Base-by-base conservation (phyloP, 64 coral and sea anemone genomes). In the Orbicella faveolata region DNA sequence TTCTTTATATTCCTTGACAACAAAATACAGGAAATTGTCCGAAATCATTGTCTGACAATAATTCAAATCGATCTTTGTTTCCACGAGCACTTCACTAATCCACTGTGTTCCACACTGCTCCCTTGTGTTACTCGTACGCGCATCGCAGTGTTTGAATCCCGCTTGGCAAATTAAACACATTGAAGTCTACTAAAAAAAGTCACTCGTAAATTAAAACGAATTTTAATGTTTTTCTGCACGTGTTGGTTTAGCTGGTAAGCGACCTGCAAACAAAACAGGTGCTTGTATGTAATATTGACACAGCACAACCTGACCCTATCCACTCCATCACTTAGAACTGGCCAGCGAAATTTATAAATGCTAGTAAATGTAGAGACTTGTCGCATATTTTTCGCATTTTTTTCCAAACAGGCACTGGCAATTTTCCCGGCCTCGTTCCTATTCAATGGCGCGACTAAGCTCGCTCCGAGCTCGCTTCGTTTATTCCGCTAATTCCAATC, bases 31-130 rank as follows among this genome's bases (percentile, higher is more conserved):
- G 81, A 84, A 84, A 84, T 85, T 73, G 63, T 63, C 64, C 63
- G 11, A 23, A 44, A 23, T 72, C 36, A 72, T 85, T 70, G 63
- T 73, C 41, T 51, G 12, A 39, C 23, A 53, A 39, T 70, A 41
- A 72, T 85, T 85, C 64, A 85, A 72, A 85, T 72, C 82, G 82
- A 85, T 85, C 65, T 48, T 78, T 78, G 75, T 78, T 44, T 23
- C 20, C 37, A 48, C 44, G 44, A 10, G 21, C 37, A 78, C 34
- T 20, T 34, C 1, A 26, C 34, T 44, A 83, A 67, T 83, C 34
- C 19, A 9, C 1, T 62, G 26, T 80, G 25, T 61, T 59, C 55
- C 55, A 14, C 55, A 16, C 55, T 30, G 30, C 30, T 59, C 10
- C 9, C 55, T 59, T 59, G 15, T 59, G 55, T 59, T 59, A 12